Evolutionary conservation across 2,113 vertebrate genomes (phyloP), one percentile per base, ranked within the genome.

Genomic region (Ammodytes marinus): DNA sequence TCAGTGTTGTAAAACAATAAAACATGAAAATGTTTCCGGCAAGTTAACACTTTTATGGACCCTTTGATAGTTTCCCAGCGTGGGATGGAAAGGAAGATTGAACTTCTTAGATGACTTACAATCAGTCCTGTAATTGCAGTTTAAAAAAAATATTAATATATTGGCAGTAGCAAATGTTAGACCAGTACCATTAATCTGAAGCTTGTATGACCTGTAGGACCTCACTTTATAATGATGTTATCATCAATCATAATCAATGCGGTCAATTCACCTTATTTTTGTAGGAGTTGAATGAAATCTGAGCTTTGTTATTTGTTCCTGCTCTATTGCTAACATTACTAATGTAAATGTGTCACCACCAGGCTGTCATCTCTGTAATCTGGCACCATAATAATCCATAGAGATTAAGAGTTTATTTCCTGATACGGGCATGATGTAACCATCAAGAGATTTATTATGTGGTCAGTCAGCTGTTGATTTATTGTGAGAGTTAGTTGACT

Each of bases 361-460:
- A 27, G 27, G 10, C 64, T 68, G 55, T 79, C 72, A 68, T 6
- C 45, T 14, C 52, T 55, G 49, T 76, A 57, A 79, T 85, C 54
- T 76, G 59, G 74, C 74, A 40, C 73, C 53, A 57, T 75, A 80
- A 79, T 85, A 85, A 85, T 88, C 86, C 78, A 74, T 82, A 87
- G 87, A 91, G 85, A 86, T 86, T 84, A 86, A 77, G 54, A 72
- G n/a, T 46, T 82, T 69, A 84, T 85, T 82, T 77, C 68, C 69
- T 81, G 74, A 65, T 68, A 35, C 37, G 39, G 55, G 39, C 50
- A 53, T 57, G 39, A 57, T 53, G 40, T 55, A 15, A 14, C 76
- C n/a, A 54, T 49, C 39, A 86, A 50, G 13, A 45, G 14, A 68
- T 63, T 63, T 71, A 43, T 69, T 19, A 50, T 46, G 19, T 42